Base-by-base conservation (phyloP, 2,113 vertebrate species). In the Larimichthys crocea region DNA sequence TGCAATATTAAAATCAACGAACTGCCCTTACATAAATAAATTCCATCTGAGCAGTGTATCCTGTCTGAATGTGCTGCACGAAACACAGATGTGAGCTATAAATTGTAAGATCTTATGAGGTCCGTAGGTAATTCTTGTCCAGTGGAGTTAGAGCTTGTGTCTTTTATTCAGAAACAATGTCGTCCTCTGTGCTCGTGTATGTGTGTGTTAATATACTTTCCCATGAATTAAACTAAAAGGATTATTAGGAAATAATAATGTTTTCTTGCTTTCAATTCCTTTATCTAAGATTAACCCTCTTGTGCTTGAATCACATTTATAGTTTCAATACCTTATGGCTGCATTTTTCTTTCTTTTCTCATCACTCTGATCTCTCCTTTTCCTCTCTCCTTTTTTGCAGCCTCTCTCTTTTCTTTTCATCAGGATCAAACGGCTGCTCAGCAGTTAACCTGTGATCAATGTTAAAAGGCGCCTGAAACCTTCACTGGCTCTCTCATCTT, bases 341-440 rank as follows among this genome's bases (percentile, higher is more conserved):
- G 40, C 12, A 14, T 80, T 69, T 60, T 69, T 3, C 20, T 69
- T 65, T 72, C 11, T 64, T 72, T 76, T 67, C 74, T 60, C 35
- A 11, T 66, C 42, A 56, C 66, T 67, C 50, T 69, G 66, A 76
- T 77, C 68, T 85, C 40, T 61, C 56, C 35, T 8, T 66, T 53
- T 55, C 80, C 56, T 8, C 56, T 8, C 67, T 72, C 42, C 5
- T 55, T 55, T 55, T 24, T 5, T 20, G 46, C 16, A 40, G 42
- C 46, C 19, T 67, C 52, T 35, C 19, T n/a, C 29, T 64, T 68
- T 46, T 72, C 63, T 80, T 61, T 82, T 73, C 75, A 77, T 83
- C 50, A 11, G 35, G 59, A 62, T 29, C 59, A 71, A 91, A 80
- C 88, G 86, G 85, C 85, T 92, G 87, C 85, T 83, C 63, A n/a